Evolutionary conservation across 2,797 vertebrate species (phyloP).

Genomic region (Enteromius treurensis): DNA sequence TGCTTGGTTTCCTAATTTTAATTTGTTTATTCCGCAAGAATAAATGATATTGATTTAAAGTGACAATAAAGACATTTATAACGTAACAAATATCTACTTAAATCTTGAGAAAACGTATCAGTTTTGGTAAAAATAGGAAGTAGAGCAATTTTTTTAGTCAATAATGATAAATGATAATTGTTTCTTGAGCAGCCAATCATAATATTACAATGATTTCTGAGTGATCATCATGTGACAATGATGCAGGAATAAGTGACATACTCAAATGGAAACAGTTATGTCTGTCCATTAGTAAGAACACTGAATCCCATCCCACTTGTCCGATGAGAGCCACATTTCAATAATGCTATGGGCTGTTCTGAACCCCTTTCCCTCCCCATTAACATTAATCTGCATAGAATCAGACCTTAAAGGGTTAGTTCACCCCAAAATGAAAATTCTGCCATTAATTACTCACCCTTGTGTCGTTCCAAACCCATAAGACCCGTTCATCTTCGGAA

Average conservation of each 20-base stretch:
- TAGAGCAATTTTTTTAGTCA: background rate
- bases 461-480: no score
- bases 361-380: background rate
- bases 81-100: background rate
- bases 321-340: background rate
- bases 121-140: background rate
- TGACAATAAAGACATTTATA: background rate
- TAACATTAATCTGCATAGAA: background rate
- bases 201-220: background rate
- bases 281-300: background rate
- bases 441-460: no score
- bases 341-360: background rate
- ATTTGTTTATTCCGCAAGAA: background rate
- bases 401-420: background rate
- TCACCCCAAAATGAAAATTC: no score
- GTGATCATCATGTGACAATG: background rate
- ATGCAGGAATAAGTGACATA: background rate
- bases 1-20: background rate
- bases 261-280: background rate
- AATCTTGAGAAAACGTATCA: background rate
- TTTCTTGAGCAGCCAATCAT: background rate
- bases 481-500: no score
- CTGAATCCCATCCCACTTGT: background rate
- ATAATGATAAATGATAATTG: background rate
- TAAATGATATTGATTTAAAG: background rate